Percentiles rank a stretch among this genome's conserved stretches.
These are phyloP conservation scores for Ciconia stormi DNA, from an alignment of 2,113 vertebrate species.

Conservation along the genomic window DNA sequence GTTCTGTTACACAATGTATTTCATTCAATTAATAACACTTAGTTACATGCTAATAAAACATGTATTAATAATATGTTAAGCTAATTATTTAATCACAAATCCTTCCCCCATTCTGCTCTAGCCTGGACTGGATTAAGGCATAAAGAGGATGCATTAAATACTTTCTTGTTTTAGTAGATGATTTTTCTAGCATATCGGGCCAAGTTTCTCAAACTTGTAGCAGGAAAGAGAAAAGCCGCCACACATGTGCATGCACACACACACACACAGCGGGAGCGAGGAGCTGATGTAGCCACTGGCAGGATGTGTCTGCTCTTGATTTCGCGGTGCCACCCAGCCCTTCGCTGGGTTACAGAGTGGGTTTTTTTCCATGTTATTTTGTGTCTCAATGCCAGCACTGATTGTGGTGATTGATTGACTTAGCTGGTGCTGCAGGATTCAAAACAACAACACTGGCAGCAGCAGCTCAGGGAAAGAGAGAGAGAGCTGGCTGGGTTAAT, in stretches of 20 bases:
- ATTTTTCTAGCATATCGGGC: neutral
- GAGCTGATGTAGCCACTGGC: neutral
- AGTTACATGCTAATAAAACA: conserved; percentile 20
- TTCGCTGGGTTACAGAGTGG: neutral
- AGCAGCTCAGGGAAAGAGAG: neutral
- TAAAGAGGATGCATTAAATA: neutral
- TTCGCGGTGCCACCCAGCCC: conserved; percentile 24
- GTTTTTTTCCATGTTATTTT: neutral
- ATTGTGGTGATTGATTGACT: conserved; percentile 42
- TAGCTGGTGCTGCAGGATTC: conserved; percentile 29
- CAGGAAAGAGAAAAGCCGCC: neutral
- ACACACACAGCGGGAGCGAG: neutral
- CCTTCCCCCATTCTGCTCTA: neutral
- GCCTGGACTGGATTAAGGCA: neutral
- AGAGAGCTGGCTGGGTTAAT: neutral
- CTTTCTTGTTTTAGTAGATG: neutral
- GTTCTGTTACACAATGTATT: neutral
- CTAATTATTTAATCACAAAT: neutral
- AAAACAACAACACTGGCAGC: neutral
- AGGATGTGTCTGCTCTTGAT: conserved; percentile 16
- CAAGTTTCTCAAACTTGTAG: neutral
- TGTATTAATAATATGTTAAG: neutral
- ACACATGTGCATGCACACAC: neutral
- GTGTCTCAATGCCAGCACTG: neutral
- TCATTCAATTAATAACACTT: conserved; percentile 3